Base-by-base conservation (phyloP, 2,888 invertebrate species). In the Saturnia pavonia region DNA sequence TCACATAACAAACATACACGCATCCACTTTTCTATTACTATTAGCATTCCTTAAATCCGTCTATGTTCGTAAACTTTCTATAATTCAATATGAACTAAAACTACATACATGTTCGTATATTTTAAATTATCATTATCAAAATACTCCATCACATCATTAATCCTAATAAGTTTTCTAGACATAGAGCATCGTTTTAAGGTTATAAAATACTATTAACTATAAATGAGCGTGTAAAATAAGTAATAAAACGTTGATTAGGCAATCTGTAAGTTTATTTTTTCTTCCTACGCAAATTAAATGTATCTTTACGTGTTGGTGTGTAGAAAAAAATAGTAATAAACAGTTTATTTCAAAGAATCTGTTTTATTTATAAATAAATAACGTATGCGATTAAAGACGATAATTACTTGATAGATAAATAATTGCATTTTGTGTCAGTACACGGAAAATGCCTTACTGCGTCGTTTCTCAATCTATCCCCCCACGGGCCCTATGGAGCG, bases 221-320 rank as follows among this genome's bases (percentile, higher is more conserved):
- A 51, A 51, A 51, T 60, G 2, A 60, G 12, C 14, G 6, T 14
- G 25, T 60, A 60, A 65, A 65, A 40, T 8, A 40, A 65, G 19
- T 65, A 65, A 65, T 65, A 65, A 40, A 65, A 40, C 65, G n/a
- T 40, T 65, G 65, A 40, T 65, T 65, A 65, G 40, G 27, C 57
- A 60, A 65, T 65, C 40, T 65, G 16, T 60, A 14, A 25, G 57
- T 60, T 40, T 65, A 65, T 65, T 40, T 40, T 40, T 65, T 40
- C 65, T 65, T 65, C 65, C 65, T 65, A 65, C 65, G 16, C 40
- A 40, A 7, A 65, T 40, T 65, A 40, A 40, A 65, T n/a, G 12
- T 6, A 40, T 65, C 34, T 65, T 27, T 19, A 40, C 6, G 6
- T 9, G 65, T 65, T 12, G 19, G n/a, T 40, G 40, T n/a, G 7